Percentiles rank a stretch among this genome's conserved stretches.
phyloP scores from a whole-genome alignment of 2,888 invertebrate genomes.

The Malachius bipustulatus region DNA sequence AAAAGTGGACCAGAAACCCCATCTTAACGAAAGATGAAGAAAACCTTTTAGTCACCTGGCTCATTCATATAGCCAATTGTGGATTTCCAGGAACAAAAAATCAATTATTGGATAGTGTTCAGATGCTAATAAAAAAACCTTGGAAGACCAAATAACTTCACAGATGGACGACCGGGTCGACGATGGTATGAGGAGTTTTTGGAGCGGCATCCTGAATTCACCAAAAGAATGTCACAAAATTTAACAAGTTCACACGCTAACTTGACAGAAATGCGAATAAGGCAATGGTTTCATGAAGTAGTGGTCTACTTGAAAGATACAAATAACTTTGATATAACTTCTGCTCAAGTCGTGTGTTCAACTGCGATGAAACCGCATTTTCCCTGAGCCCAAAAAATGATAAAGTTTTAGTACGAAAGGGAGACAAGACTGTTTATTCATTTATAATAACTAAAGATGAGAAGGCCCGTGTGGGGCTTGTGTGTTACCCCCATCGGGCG shows the following conservation, averaged over 20 bases:
- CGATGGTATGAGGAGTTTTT: constrained; percentile 29
- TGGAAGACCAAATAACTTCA: constrained; percentile 19
- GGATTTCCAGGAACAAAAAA: constrained; percentile 28
- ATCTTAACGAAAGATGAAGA: constrained; percentile 7
- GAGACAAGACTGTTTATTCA: constrained; percentile 15
- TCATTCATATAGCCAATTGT: constrained; percentile 19
- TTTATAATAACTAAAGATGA: too few relatives aligned
- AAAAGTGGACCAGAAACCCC: constrained; percentile 7
- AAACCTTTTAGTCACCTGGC: constrained; percentile 17
- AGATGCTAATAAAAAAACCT: constrained; percentile 19
- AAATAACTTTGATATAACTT: constrained; percentile 8
- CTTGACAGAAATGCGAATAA: constrained; percentile 24
- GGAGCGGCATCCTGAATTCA: constrained; percentile 26
- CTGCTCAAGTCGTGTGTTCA: constrained; percentile 12
- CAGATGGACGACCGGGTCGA: constrained; percentile 26
- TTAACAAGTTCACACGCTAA: constrained; percentile 20
- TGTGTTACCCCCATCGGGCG: too few relatives aligned
- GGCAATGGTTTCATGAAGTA: constrained; percentile 21
- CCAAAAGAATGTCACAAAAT: constrained; percentile 24
- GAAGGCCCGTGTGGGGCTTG: too few relatives aligned
- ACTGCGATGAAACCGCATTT: constrained; percentile 18
- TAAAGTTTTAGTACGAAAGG: constrained; percentile 16
- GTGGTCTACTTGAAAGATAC: constrained; percentile 9
- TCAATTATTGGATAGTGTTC: constrained; percentile 24
- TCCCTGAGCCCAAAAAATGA: constrained; percentile 15